Evolutionary conservation across 2,113 vertebrate genomes (phyloP).

Genomic region (Melanostigma gelatinosum): DNA sequence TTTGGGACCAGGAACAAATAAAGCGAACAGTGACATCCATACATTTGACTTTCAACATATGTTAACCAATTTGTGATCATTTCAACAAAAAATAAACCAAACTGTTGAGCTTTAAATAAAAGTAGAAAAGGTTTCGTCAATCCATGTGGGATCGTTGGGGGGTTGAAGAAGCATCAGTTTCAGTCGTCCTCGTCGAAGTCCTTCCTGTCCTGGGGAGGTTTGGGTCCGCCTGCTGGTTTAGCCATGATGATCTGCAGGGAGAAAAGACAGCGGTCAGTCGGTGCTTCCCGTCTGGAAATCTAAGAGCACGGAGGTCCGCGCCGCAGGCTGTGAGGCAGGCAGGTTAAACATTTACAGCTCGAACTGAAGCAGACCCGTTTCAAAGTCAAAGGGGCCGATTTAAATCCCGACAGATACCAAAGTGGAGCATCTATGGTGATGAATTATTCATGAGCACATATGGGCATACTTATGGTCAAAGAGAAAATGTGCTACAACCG

Average conservation of each 20-base stretch:
- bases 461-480: not conserved
- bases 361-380: conserved; percentile 3
- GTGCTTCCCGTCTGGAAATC: not conserved
- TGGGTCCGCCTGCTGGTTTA: conserved; percentile 96
- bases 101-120: conserved; percentile 77
- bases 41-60: conserved; percentile 49
- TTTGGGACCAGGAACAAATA: conserved; percentile 75
- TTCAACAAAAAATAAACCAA: conserved; percentile 69
- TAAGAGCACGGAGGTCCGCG: not conserved
- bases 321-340: conserved; percentile 9
- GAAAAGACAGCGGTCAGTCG: not conserved
- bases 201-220: conserved; percentile 92
- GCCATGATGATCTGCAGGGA: conserved; percentile 95
- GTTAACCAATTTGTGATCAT: conserved; percentile 32
- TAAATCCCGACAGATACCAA: not conserved
- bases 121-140: conserved; percentile 69
- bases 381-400: not conserved
- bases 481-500: not conserved
- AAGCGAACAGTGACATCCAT: conserved; percentile 66
- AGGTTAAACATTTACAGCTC: not conserved
- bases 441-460: conserved; percentile 18
- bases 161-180: conserved; percentile 57
- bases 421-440: not conserved
- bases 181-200: conserved; percentile 98
- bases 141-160: conserved; percentile 23